These are phyloP conservation scores for Sciaenops ocellatus DNA, from an alignment of 2,797 vertebrate genomes.

Conservation along the genomic window DNA sequence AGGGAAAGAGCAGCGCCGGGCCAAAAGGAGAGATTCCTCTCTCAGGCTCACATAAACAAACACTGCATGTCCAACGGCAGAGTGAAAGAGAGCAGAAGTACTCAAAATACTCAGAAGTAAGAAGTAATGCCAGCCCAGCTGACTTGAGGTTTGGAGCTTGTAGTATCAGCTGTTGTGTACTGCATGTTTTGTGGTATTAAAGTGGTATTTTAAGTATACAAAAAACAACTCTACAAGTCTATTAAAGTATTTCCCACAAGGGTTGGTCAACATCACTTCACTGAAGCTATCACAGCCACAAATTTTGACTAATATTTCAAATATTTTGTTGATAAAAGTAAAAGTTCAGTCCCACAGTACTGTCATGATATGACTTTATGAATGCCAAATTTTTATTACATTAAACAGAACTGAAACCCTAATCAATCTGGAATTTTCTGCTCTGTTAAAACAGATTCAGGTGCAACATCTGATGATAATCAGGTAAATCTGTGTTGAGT, in stretches of 20 bases:
- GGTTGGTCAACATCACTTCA: background rate
- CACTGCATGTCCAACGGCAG: slow-evolving; percentile 46
- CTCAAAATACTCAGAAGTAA: slow-evolving; percentile 17
- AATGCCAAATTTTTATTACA: too few species aligned
- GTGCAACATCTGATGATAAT: background rate
- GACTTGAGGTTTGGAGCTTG: background rate
- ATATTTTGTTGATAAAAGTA: background rate
- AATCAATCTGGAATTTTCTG: background rate
- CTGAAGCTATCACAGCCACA: background rate
- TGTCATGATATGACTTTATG: background rate
- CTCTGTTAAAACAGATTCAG: background rate
- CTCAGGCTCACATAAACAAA: slow-evolving; percentile 80
- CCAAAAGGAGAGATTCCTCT: slow-evolving; percentile 78
- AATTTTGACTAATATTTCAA: background rate
- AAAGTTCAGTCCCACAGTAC: background rate
- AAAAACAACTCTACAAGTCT: too few species aligned
- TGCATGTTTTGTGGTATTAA: too few species aligned
- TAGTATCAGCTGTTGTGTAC: background rate
- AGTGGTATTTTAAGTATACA: too few species aligned
- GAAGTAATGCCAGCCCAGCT: slow-evolving; percentile 7
- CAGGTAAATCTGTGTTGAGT: background rate
- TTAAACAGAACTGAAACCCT: background rate
- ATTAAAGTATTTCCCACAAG: background rate
- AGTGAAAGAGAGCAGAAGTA: slow-evolving; percentile 1
- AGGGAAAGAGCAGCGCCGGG: slow-evolving; percentile 75